Percentiles rank a stretch among this genome's conserved stretches.
Conservation (phyloP, 1,140 invertebrate genomes). For the Cydia pomonella region DNA sequence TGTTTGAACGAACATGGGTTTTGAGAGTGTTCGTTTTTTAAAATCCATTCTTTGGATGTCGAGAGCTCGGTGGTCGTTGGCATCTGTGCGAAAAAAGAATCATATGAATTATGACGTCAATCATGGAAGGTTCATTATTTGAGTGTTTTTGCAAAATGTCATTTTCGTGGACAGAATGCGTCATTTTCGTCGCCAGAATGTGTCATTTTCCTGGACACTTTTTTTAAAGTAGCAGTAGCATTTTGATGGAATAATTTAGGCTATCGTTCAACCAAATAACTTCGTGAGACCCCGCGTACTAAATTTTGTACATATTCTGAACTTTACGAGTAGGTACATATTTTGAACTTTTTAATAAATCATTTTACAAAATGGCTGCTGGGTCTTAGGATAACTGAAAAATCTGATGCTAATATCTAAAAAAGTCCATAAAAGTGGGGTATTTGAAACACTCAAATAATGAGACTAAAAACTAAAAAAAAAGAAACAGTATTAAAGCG, state of each 20-base stretch:
- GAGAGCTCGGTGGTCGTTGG: slow-evolving; percentile 73
- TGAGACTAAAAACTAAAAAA: neutral
- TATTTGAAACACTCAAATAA: neutral
- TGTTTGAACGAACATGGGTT: slow-evolving; percentile 75
- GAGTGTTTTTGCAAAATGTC: neutral
- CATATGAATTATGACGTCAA: neutral
- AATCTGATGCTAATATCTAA: no score
- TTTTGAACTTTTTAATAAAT: no score
- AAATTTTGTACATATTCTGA: no score
- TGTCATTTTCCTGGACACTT: neutral
- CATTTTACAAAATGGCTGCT: no score
- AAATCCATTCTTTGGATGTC: slow-evolving; percentile 45
- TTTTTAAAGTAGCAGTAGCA: no score
- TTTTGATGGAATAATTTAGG: no score
- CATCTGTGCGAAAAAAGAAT: slow-evolving; percentile 70
- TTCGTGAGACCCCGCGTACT: no score
- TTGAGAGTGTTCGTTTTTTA: slow-evolving; percentile 53
- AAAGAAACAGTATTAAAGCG: neutral
- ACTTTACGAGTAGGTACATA: no score
- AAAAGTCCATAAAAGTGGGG: no score
- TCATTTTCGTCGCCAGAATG: neutral
- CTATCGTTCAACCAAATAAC: no score
- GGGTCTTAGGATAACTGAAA: no score
- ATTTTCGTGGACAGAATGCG: neutral
- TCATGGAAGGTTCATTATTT: neutral